Conservation (phyloP, 2,113 vertebrate genomes). For the Garra rufa region DNA sequence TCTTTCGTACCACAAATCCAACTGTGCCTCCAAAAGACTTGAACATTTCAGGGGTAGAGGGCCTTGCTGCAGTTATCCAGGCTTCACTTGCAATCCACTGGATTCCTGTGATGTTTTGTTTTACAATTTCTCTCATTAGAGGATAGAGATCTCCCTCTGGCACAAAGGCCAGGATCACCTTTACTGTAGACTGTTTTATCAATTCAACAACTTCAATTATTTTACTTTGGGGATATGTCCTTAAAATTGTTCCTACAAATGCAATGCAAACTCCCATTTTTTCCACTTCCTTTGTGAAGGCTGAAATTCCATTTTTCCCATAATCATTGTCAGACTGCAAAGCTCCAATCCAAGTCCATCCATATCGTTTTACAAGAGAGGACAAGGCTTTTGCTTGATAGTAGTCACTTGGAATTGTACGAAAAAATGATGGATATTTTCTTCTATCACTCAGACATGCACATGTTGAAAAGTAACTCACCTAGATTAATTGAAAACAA, state of each 20-base stretch:
- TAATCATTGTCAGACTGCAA: conserved; percentile 78
- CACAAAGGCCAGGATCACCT: conserved; percentile 76
- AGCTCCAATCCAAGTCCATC: conserved; percentile 78
- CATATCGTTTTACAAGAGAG: conserved; percentile 73
- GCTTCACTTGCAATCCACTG: conserved; percentile 81
- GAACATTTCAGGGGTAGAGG: conserved; percentile 72
- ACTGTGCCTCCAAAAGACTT: conserved; percentile 72
- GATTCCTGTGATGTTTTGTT: conserved; percentile 77
- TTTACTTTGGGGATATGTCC: conserved; percentile 71
- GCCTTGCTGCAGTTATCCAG: conserved; percentile 73
- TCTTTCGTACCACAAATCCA: conserved; percentile 75
- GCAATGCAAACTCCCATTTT: conserved; percentile 73
- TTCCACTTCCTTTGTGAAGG: conserved; percentile 73
- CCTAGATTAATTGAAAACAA: conserved; percentile 56
- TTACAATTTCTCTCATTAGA: conserved; percentile 74
- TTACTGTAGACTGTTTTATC: conserved; percentile 72
- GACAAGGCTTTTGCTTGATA: conserved; percentile 78
- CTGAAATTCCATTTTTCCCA: conserved; percentile 72
- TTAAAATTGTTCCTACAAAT: conserved; percentile 74
- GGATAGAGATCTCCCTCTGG: conserved; percentile 77
- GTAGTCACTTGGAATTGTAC: conserved; percentile 77
- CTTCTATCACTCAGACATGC: conserved; percentile 73
- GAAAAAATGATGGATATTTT: conserved; percentile 79
- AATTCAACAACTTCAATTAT: conserved; percentile 67
- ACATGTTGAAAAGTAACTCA: conserved; percentile 80